A percentile compares a stretch with the other conserved stretches of the same genome.
These are phyloP conservation scores for Rhea pennata DNA, from an alignment of 2,113 vertebrate genomes.

Conservation along the genomic window DNA sequence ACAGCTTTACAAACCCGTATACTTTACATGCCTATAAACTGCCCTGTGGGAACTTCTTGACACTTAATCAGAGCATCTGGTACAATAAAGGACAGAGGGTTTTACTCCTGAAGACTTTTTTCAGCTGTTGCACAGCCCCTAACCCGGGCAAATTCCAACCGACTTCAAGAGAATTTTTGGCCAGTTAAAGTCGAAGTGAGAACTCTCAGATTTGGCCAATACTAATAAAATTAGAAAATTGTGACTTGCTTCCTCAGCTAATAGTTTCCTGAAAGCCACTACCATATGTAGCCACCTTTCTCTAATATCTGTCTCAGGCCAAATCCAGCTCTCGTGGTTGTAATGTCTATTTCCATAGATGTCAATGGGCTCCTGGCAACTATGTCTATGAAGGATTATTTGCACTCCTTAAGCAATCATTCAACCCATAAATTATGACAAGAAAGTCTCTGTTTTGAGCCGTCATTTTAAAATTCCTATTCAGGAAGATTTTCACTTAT, in stretches of 20 bases:
- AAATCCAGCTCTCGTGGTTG: background rate
- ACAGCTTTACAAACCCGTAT: background rate
- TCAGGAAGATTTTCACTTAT: conserved; percentile 22
- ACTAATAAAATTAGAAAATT: conserved; percentile 53
- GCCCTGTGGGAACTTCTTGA: background rate
- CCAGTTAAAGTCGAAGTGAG: conserved; percentile 42
- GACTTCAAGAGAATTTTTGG: conserved; percentile 13
- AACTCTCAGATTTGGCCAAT: conserved; percentile 38
- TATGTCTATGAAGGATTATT: background rate
- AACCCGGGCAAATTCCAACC: background rate
- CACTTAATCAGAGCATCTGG: conserved; percentile 8
- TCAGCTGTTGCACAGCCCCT: background rate
- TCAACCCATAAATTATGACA: background rate
- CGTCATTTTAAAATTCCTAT: conserved; percentile 13
- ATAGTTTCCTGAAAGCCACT: conserved; percentile 30
- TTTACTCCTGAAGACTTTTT: background rate
- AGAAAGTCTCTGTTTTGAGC: conserved; percentile 30
- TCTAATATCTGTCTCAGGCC: background rate
- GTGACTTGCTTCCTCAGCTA: conserved; percentile 28
- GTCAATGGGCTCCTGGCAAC: background rate
- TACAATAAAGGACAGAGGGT: background rate
- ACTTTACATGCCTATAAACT: background rate
- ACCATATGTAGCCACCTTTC: background rate
- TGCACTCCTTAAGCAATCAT: conserved; percentile 24
- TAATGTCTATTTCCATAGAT: background rate